These are phyloP conservation scores for roundworm (Caenorhabditis elegans) DNA, from an alignment of 1,140 invertebrate genomes.

Conservation along the genomic window DNA sequence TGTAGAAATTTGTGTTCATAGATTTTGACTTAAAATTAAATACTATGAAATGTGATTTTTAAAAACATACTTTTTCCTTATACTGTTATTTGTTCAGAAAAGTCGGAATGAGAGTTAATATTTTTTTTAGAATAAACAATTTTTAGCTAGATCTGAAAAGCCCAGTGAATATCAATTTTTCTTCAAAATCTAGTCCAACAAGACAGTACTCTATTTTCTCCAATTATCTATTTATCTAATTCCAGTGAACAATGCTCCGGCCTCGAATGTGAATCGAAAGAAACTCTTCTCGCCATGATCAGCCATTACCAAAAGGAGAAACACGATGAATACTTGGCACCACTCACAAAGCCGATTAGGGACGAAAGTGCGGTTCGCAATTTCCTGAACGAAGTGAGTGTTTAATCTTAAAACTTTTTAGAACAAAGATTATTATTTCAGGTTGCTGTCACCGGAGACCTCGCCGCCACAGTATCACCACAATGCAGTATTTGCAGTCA, in stretches of 20 bases:
- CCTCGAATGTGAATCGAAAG: constrained; percentile 7
- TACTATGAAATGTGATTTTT: too few species aligned
- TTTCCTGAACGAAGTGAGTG: not conserved
- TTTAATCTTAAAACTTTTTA: not conserved
- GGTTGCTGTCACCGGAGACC: not conserved
- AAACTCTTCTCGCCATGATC: constrained; percentile 5
- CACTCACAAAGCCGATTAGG: not conserved
- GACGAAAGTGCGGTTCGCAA: not conserved
- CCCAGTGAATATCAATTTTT: too few species aligned
- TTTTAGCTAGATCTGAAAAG: too few species aligned
- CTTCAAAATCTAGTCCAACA: too few species aligned
- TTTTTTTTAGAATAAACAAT: too few species aligned
- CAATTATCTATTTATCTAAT: not conserved
- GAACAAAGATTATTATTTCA: not conserved
- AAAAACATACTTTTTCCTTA: too few species aligned
- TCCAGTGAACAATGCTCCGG: constrained; percentile 31
- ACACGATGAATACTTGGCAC: not conserved
- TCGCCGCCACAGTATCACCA: not conserved
- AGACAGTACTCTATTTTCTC: not conserved
- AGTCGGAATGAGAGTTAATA: too few species aligned
- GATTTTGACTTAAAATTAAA: too few species aligned
- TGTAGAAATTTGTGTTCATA: too few species aligned
- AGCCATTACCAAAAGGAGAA: not conserved
- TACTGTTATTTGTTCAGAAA: too few species aligned
- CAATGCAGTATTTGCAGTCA: constrained; percentile 41